Evolutionary conservation across 2,888 invertebrate genomes (phyloP), one percentile per base, ranked within the genome.

Genomic region (Drosophila putrida): DNA sequence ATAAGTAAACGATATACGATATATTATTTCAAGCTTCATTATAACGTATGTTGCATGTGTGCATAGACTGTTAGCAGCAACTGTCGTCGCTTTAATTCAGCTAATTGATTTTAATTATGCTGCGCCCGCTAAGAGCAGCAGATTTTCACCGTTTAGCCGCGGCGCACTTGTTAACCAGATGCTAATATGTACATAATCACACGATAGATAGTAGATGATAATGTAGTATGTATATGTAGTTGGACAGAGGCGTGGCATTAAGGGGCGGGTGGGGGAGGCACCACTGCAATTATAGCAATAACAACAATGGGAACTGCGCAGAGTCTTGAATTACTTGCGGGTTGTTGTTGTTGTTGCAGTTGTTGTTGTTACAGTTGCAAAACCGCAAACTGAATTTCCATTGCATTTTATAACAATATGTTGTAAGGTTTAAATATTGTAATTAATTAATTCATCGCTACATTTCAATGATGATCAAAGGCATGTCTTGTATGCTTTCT

Each of bases 101-200:
- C 59, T 82, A 83, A 83, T 83, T 88, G 75, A 86, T 77, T 83
- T 88, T 70, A 88, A 83, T 88, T 83, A 83, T 86, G 89, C 89
- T 86, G 69, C 69, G 66, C 78, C 70, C 53, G 75, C 86, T 70
- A 78, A 79, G 67, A 85, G 74, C 71, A 58, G 75, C 57, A 76
- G 72, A 82, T 88, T 83, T 83, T 83, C 83, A 88, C 87, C 89
- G 84, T 86, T 83, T 83, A 83, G 66, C 69, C 72, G 87, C 80
- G 55, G 72, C 81, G 89, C 83, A 83, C 83, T 88, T 83, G 82
- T 82, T 83, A 83, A 83, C 77, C 83, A 83, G 87, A 86, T 88
- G 82, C 78, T 83, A 83, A 83, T 88, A 70, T 66, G 57, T 57
- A 54, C 63, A 71, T 75, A 62, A 67, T 70, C 65, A 71, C 58